A percentile compares a stretch with the other conserved stretches of the same genome.
phyloP scores from a whole-genome alignment of 1,140 invertebrate genomes.

The Ylistrum balloti region DNA sequence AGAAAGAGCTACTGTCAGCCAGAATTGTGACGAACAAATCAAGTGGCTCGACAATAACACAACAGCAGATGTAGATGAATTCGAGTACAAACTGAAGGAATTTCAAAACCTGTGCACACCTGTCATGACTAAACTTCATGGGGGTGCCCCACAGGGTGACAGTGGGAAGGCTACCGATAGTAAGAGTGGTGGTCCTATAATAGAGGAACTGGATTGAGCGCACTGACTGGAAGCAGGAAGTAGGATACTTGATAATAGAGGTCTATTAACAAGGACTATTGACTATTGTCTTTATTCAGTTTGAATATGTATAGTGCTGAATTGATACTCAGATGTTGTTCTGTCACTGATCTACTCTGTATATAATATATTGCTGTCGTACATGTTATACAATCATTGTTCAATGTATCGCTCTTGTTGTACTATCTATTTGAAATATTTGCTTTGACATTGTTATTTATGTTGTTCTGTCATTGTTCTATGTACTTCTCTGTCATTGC shows the following conservation, averaged over 20 bases:
- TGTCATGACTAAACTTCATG: slow-evolving; percentile 76
- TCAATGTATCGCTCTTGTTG: too few species aligned
- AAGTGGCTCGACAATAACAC: slow-evolving; percentile 83
- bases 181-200: slow-evolving; percentile 64
- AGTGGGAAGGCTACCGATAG: not conserved
- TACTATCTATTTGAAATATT: too few species aligned
- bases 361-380: too few species aligned
- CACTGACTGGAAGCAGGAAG: not conserved
- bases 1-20: slow-evolving; percentile 86
- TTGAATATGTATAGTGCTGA: too few species aligned
- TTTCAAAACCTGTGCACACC: slow-evolving; percentile 77
- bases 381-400: too few species aligned
- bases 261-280: not conserved
- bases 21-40: slow-evolving; percentile 82
- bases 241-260: not conserved
- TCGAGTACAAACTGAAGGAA: slow-evolving; percentile 80
- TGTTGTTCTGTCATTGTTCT: too few species aligned
- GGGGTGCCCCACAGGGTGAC: slow-evolving; percentile 44
- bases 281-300: too few species aligned
- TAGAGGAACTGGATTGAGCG: slow-evolving; percentile 74
- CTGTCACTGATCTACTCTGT: too few species aligned
- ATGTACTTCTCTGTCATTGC: too few species aligned
- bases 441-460: too few species aligned
- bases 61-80: slow-evolving; percentile 83
- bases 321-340: too few species aligned